phyloP scores from a whole-genome alignment of 2,888 invertebrate species.

The Pelosia muscerda region DNA sequence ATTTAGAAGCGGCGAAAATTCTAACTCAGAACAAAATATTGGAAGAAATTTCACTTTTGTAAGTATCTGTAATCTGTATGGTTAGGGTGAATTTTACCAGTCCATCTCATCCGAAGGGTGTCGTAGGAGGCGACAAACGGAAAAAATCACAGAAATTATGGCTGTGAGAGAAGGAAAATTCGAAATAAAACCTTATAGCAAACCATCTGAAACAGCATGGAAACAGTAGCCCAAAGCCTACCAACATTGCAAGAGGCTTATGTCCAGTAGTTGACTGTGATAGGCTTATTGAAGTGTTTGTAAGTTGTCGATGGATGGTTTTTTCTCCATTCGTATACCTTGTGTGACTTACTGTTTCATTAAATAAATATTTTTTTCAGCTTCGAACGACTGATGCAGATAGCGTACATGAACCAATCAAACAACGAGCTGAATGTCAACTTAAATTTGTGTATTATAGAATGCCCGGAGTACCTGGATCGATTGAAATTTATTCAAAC shows the following conservation, averaged over 20 bases:
- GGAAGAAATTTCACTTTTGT: constrained; percentile 59
- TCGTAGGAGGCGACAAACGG: too few relatives aligned
- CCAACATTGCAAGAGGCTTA: too few relatives aligned
- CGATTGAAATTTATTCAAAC: constrained; percentile 35
- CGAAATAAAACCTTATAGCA: too few relatives aligned
- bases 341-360: not conserved
- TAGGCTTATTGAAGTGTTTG: too few relatives aligned
- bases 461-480: constrained; percentile 37
- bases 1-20: constrained; percentile 64
- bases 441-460: constrained; percentile 25
- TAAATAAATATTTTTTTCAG: constrained; percentile 28
- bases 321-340: too few relatives aligned
- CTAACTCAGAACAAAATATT: constrained; percentile 59
- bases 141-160: too few relatives aligned
- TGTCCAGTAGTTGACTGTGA: too few relatives aligned
- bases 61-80: constrained; percentile 24
- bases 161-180: too few relatives aligned
- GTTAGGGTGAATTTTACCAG: too few relatives aligned
- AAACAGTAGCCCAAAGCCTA: too few relatives aligned
- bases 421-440: constrained; percentile 28
- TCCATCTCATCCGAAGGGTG: too few relatives aligned
- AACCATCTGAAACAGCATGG: too few relatives aligned
- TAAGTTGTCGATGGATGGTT: not conserved
- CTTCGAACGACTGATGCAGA: constrained; percentile 33
- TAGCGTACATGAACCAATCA: constrained; percentile 29